Evolutionary conservation across 2,797 vertebrate species (phyloP).

Genomic region (Coregonus suidteri): DNA sequence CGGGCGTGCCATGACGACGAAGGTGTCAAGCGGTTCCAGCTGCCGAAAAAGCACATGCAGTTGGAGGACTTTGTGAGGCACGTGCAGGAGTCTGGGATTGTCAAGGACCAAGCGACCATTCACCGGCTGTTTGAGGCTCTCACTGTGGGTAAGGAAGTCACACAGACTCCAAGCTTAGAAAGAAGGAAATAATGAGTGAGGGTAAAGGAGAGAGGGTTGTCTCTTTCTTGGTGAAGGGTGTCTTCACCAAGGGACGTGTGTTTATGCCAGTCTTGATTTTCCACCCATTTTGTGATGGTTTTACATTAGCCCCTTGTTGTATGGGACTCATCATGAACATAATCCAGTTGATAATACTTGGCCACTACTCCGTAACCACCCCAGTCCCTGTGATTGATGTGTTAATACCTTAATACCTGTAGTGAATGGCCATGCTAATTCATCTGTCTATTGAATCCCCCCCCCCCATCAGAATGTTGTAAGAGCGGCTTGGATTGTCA

Average conservation of each 20-base stretch:
- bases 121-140: slow-evolving; percentile 89
- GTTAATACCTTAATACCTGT: background rate
- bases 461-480: background rate
- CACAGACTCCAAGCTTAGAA: background rate
- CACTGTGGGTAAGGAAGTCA: slow-evolving; percentile 82
- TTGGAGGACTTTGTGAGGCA: slow-evolving; percentile 88
- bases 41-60: slow-evolving; percentile 91
- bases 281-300: too few species aligned
- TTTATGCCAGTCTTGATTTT: background rate
- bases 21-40: slow-evolving; percentile 86
- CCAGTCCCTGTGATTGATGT: background rate
- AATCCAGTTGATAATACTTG: background rate
- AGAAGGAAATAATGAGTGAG: too few species aligned
- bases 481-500: background rate
- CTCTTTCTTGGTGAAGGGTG: background rate
- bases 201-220: background rate
- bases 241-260: background rate
- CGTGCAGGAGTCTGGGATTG: slow-evolving; percentile 94
- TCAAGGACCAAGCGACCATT: slow-evolving; percentile 85
- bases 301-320: background rate
- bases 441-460: background rate
- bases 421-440: background rate
- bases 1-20: slow-evolving; percentile 58
- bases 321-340: background rate
- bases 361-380: background rate